Base-by-base conservation (phyloP, 2,888 invertebrate species). In the Deladenus siricidicola region DNA sequence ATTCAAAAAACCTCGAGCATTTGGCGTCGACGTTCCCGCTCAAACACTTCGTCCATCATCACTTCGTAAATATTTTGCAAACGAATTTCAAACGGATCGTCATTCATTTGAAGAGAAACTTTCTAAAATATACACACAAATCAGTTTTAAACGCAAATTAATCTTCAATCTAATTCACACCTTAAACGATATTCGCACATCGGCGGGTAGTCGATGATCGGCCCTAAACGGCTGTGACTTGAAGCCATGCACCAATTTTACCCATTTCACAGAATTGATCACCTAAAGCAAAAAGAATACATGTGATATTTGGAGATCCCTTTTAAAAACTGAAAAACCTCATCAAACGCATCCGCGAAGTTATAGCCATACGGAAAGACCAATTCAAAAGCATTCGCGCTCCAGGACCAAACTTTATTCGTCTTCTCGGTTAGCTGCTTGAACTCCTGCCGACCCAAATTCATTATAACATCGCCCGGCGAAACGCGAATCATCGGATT, bases 31-130 rank as follows among this genome's bases (percentile, higher is more conserved):
- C 91, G 91, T 73, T 90, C 84, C 76, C 89, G 89, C 80, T 98
- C 96, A 72, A 88, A 87, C 75, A 90, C 90, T 80, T 98, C 96
- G 76, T 98, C 96, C 75, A 90, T 90, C 50, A 93, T 80, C 0
- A 96, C 83, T 70, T 93, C 93, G 80, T 90, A 94, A 80, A 94
- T 96, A 73, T 94, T 92, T 0, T 93, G 85, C 6, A 98, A 57
- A 14, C 65, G 64, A 14, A 67, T 72, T 82, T 98, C 98, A 79
- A 98, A 96, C 0, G 94, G 94, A 84, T 98, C 96, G 79, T 98
- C 98, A 68, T 88, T 88, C 82, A 98, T 86, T 82, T 94, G 92
- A 71, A 98, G 85, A 1, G 88, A 80, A 75, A 91, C 87, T 75
- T 89, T 88, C 81, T 90, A 68, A 29, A 53, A 3, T 34, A 21